Evolutionary conservation across 1,140 invertebrate species (phyloP).

Genomic region (Drosophila novamexicana): DNA sequence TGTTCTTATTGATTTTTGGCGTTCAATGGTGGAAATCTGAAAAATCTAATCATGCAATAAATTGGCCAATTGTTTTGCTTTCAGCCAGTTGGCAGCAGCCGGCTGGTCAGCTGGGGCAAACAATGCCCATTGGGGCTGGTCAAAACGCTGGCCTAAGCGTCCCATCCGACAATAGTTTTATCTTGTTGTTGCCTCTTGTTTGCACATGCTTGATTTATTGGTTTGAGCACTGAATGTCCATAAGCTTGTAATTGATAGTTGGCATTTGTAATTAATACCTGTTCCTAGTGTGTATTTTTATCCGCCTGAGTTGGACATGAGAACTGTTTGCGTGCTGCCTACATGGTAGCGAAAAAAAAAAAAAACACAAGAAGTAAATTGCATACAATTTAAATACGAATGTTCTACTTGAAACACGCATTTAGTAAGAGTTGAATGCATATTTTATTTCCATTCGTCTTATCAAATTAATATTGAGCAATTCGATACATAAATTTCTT

Average conservation of each 20-base stretch:
- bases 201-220: conserved; percentile 60
- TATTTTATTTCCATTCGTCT: too few relatives aligned
- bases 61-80: conserved; percentile 78
- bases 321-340: conserved; percentile 5
- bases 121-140: conserved; percentile 31
- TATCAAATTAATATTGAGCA: too few relatives aligned
- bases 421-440: too few relatives aligned
- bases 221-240: conserved; percentile 26
- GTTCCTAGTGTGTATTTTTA: conserved; percentile 20
- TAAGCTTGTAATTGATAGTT: conserved; percentile 44
- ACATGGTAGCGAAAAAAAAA: not conserved
- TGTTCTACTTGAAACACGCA: too few relatives aligned
- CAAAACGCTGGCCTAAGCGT: conserved; percentile 8
- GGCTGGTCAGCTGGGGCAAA: conserved; percentile 37
- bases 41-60: conserved; percentile 83
- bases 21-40: conserved; percentile 44
- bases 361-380: too few relatives aligned
- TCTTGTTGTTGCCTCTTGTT: conserved; percentile 28
- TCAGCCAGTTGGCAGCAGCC: conserved; percentile 24
- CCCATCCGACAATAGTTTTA: conserved; percentile 9
- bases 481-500: too few relatives aligned
- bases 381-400: too few relatives aligned
- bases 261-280: conserved; percentile 48
- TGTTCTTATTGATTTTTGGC: conserved; percentile 68
- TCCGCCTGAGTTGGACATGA: not conserved